Evolutionary conservation across 2,113 vertebrate species (phyloP).

Genomic region (Stegostoma tigrinum): DNA sequence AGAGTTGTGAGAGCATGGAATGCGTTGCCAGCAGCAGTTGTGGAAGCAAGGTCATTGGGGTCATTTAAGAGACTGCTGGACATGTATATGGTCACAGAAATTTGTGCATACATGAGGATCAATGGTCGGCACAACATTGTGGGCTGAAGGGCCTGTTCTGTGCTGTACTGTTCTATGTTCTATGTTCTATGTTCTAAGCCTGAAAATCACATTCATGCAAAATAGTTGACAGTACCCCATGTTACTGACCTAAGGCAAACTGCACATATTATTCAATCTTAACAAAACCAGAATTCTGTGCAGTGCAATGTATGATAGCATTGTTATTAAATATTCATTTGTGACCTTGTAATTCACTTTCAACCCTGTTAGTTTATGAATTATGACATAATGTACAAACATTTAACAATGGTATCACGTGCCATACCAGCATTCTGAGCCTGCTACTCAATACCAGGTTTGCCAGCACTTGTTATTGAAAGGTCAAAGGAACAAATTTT

Average conservation of each 20-base stretch:
- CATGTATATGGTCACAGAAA: too few relatives aligned
- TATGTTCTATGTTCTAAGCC: too few relatives aligned
- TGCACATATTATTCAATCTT: neutral
- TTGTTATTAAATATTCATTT: constrained; percentile 19
- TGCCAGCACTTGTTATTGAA: neutral
- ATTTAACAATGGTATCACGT: constrained; percentile 34
- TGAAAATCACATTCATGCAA: neutral
- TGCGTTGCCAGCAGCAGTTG: too few relatives aligned
- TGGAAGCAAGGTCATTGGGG: too few relatives aligned
- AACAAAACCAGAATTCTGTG: neutral
- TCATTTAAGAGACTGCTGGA: too few relatives aligned
- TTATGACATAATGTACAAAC: constrained; percentile 34
- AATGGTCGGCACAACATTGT: too few relatives aligned
- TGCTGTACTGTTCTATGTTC: too few relatives aligned
- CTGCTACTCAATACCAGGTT: neutral
- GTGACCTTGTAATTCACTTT: constrained; percentile 33
- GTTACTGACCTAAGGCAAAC: neutral
- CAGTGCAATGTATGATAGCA: neutral
- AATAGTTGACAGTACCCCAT: neutral
- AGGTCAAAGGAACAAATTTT: constrained; percentile 31
- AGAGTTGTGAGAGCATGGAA: too few relatives aligned
- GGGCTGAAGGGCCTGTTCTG: too few relatives aligned
- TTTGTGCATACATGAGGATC: too few relatives aligned
- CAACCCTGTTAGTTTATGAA: neutral
- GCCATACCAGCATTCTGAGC: neutral